Conservation (phyloP, 2,888 invertebrate species). For the Drosophila borborema region DNA sequence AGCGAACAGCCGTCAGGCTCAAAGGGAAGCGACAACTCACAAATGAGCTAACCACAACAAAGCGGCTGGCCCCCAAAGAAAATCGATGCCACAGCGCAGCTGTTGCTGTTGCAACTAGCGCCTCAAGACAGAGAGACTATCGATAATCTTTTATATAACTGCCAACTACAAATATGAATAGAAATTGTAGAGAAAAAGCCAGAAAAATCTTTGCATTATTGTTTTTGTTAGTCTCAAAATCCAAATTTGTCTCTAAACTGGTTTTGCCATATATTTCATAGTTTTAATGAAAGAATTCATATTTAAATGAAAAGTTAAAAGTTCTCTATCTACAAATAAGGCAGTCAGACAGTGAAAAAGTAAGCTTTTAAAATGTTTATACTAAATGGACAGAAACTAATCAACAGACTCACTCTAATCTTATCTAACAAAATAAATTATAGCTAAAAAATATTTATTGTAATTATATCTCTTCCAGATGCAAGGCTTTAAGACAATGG, state of each 20-base stretch:
- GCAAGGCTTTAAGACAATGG: background rate
- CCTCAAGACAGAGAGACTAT: conserved; percentile 16
- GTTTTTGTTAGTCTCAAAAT: background rate
- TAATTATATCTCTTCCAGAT: background rate
- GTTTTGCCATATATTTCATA: background rate
- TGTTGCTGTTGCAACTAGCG: conserved; percentile 38
- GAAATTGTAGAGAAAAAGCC: background rate
- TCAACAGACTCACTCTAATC: background rate
- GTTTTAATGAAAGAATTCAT: background rate
- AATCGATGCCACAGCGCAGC: conserved; percentile 35
- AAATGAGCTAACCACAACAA: conserved; percentile 63
- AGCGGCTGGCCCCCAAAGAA: conserved; percentile 28
- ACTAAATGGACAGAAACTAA: conserved; percentile 7
- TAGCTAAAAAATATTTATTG: background rate
- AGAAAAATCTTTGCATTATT: background rate
- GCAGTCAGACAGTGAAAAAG: background rate
- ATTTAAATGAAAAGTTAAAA: background rate
- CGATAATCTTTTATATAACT: background rate
- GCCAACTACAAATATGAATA: background rate
- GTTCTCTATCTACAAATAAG: background rate
- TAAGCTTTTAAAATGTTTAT: background rate
- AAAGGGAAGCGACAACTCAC: conserved; percentile 43
- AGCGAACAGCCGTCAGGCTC: conserved; percentile 15
- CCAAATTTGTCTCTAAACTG: background rate
- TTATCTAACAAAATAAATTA: conserved; percentile 1